phyloP scores from a whole-genome alignment of 2,797 vertebrate genomes.

The Channa striata region DNA sequence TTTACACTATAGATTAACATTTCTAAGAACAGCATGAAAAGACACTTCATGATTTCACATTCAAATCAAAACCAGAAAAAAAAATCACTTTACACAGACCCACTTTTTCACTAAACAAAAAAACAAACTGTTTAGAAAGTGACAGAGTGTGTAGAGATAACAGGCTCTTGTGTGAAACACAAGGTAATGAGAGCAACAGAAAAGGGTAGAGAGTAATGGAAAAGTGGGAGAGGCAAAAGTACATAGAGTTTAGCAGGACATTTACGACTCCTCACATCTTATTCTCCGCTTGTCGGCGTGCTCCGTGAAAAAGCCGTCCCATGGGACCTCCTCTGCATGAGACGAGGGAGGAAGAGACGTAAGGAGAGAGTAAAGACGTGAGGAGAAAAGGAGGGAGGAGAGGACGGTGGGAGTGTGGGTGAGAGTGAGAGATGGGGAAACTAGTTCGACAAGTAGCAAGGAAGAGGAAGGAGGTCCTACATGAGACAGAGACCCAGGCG shows the following conservation, averaged over 20 bases:
- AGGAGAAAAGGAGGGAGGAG: constrained; percentile 24
- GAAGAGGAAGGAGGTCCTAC: constrained; percentile 19
- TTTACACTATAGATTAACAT: constrained; percentile 12
- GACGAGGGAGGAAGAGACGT: constrained; percentile 26
- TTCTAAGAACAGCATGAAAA: constrained; percentile 14
- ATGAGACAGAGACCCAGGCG: constrained; percentile 20
- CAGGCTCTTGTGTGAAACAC: constrained; percentile 46
- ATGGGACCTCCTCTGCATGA: constrained; percentile 48
- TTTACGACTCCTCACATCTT: constrained; percentile 57
- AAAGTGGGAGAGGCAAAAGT: constrained; percentile 31
- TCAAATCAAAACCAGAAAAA: constrained; percentile 38
- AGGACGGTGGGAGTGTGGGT: constrained; percentile 21
- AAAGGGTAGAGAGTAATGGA: constrained; percentile 27
- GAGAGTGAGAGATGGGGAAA: constrained; percentile 36
- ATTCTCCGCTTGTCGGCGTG: constrained; percentile 53
- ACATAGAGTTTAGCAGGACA: constrained; percentile 64
- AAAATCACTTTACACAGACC: constrained; percentile 5
- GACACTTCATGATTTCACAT: constrained; percentile 36
- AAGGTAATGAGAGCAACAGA: constrained; percentile 57
- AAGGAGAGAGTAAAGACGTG: constrained; percentile 29
- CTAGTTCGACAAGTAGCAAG: constrained; percentile 44
- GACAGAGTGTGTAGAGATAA: constrained; percentile 35
- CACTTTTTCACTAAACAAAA: constrained; percentile 13
- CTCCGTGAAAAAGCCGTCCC: constrained; percentile 62
- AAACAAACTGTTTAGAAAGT: constrained; percentile 34